Conservation (phyloP, 2,113 vertebrate genomes). For the Lasiurus cinereus region DNA sequence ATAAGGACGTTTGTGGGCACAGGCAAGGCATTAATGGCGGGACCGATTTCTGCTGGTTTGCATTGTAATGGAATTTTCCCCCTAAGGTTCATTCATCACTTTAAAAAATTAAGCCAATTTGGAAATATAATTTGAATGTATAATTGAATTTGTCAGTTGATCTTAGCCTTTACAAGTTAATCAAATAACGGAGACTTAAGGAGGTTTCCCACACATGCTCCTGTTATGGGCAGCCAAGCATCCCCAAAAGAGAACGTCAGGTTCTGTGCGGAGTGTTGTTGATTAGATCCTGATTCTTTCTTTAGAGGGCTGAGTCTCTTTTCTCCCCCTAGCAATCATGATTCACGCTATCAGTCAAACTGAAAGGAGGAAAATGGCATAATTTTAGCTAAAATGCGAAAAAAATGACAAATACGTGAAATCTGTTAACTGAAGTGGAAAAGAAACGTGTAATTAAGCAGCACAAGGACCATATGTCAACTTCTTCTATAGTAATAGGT, state of each 20-base stretch:
- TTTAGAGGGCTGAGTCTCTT: conserved; percentile 75
- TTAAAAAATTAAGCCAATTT: conserved; percentile 89
- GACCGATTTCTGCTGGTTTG: conserved; percentile 78
- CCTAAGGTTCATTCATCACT: conserved; percentile 87
- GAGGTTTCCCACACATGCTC: conserved; percentile 74
- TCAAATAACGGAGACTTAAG: conserved; percentile 83
- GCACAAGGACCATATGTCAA: conserved; percentile 80
- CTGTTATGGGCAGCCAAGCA: conserved; percentile 67
- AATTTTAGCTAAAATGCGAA: conserved; percentile 83
- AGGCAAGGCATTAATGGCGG: conserved; percentile 74
- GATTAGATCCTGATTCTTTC: conserved; percentile 81
- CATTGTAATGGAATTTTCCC: conserved; percentile 76
- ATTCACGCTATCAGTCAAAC: conserved; percentile 76
- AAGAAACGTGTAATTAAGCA: conserved; percentile 84
- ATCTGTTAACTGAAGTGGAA: conserved; percentile 85
- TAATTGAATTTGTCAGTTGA: conserved; percentile 89
- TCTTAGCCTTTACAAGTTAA: conserved; percentile 86
- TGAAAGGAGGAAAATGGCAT: conserved; percentile 82
- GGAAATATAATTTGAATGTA: conserved; percentile 87
- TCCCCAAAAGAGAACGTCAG: conserved; percentile 73
- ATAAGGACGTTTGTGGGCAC: conserved; percentile 4
- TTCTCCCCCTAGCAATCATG: conserved; percentile 74
- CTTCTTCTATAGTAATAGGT: conserved; percentile 73
- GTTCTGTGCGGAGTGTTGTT: conserved; percentile 70
- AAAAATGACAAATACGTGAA: conserved; percentile 87